Evolutionary conservation across 2,113 vertebrate genomes (phyloP), one percentile per base, ranked within the genome.

Genomic region (Emydura subglobosa): DNA sequence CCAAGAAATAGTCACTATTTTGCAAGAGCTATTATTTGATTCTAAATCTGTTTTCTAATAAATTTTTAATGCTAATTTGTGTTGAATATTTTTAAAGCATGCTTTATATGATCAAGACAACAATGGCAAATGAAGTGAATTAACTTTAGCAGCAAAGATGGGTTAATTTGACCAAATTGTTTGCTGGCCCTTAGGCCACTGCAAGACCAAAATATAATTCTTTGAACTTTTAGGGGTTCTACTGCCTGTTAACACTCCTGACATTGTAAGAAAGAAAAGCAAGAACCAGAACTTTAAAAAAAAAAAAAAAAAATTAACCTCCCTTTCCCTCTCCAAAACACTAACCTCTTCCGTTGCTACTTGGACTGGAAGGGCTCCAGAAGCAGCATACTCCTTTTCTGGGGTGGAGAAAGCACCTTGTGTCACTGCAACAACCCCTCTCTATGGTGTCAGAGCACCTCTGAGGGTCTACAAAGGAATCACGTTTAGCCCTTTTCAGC

Each of bases 1-100:
- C 97, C 95, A 96, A 93, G 92, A 95, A 95, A 97, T 91, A 87
- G 39, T 81, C 68, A 39, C 9, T 49, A 16, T 87, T 96, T 94
- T 94, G 78, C 86, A 74, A 87, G 86, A 86, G 95, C 83, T 96
- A 2, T 59, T 88, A 84, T 83, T 79, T 78, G 76, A 59, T 90
- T 93, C 88, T 88, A 65, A 90, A 61, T 22, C 44, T 24, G 78
- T 31, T 87, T 96, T 96, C 95, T 79, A 88, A 93, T 83, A 61
- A 94, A 53, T 53, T 81, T 94, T 87, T 93, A 90, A 53, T 89
- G 81, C 79, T 95, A 85, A 87, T 84, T 95, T 90, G n/a, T 80
- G 68, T 93, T 86, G 79, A 89, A 82, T 87, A 83, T 86, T 59
- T 91, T 89, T 80, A 39, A 80, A 94, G 88, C 76, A 86, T 80